These are phyloP conservation scores for Phasia obesa DNA, from an alignment of 2,888 invertebrate species.

Conservation along the genomic window DNA sequence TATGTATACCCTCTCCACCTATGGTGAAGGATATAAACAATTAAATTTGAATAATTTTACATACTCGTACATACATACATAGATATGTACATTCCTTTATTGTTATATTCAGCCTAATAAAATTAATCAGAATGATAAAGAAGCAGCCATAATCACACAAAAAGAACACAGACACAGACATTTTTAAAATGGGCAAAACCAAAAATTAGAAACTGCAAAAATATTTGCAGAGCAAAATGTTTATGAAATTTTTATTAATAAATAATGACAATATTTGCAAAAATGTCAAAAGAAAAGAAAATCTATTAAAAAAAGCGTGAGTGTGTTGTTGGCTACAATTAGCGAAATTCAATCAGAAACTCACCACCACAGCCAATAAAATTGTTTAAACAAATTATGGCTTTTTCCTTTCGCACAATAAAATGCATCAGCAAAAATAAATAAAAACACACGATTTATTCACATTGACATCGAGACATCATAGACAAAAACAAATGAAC, in stretches of 20 bases:
- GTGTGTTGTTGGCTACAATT: slow-evolving; percentile 1
- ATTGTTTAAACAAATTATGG: neutral
- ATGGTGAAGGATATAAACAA: too few relatives aligned
- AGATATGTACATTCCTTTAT: too few relatives aligned
- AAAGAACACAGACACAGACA: too few relatives aligned
- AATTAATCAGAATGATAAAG: too few relatives aligned
- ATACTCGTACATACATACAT: too few relatives aligned
- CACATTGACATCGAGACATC: slow-evolving; percentile 20
- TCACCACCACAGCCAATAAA: slow-evolving; percentile 9
- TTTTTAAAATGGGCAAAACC: too few relatives aligned
- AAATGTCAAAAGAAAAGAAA: neutral
- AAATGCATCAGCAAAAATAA: neutral
- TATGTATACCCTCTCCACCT: too few relatives aligned
- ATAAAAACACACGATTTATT: slow-evolving; percentile 9
- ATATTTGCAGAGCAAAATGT: neutral
- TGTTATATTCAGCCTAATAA: too few relatives aligned
- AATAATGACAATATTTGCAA: slow-evolving; percentile 9
- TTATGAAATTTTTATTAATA: slow-evolving; percentile 26
- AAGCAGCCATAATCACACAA: too few relatives aligned
- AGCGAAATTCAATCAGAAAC: slow-evolving; percentile 23
- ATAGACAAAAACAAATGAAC: slow-evolving; percentile 6
- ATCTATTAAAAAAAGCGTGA: neutral
- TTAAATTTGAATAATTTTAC: too few relatives aligned
- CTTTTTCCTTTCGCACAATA: slow-evolving; percentile 1
- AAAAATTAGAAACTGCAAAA: too few relatives aligned